Conservation (phyloP, 1,140 invertebrate species). For the Orchesella cincta region DNA sequence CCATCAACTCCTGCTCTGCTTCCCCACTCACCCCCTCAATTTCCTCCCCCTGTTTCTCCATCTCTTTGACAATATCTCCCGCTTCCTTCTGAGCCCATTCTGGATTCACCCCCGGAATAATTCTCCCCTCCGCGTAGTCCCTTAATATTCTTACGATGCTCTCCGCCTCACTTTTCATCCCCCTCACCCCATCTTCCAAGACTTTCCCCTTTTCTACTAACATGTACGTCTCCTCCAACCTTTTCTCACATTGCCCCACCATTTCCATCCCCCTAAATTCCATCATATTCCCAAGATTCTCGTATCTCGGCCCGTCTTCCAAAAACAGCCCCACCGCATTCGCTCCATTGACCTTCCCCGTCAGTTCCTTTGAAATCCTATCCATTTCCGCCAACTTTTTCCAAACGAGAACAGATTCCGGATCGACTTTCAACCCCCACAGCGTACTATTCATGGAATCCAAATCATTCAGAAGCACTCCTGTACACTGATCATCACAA, state of each 20-base stretch:
- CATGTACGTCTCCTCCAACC: neutral
- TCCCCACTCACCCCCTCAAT: constrained; percentile 56
- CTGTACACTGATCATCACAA: constrained; percentile 88
- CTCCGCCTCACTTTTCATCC: neutral
- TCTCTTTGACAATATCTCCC: constrained; percentile 60
- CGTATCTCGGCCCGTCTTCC: constrained; percentile 53
- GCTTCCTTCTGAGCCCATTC: constrained; percentile 64
- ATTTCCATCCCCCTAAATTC: constrained; percentile 33
- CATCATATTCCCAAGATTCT: constrained; percentile 44
- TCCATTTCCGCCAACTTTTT: constrained; percentile 62
- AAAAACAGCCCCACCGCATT: constrained; percentile 52
- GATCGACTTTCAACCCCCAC: constrained; percentile 63
- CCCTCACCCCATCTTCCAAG: neutral
- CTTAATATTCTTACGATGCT: neutral
- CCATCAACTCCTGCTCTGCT: constrained; percentile 59
- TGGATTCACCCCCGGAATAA: constrained; percentile 62
- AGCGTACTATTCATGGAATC: constrained; percentile 63
- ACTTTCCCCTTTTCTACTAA: neutral
- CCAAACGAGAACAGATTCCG: constrained; percentile 74
- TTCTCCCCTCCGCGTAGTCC: constrained; percentile 51
- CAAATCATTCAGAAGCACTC: constrained; percentile 74
- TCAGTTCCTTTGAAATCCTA: constrained; percentile 53
- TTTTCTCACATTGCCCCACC: neutral
- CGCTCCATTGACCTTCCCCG: constrained; percentile 52
- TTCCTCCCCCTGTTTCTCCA: no score